Base-by-base conservation (phyloP, 2,888 invertebrate genomes). In the Ochropleura plecta region DNA sequence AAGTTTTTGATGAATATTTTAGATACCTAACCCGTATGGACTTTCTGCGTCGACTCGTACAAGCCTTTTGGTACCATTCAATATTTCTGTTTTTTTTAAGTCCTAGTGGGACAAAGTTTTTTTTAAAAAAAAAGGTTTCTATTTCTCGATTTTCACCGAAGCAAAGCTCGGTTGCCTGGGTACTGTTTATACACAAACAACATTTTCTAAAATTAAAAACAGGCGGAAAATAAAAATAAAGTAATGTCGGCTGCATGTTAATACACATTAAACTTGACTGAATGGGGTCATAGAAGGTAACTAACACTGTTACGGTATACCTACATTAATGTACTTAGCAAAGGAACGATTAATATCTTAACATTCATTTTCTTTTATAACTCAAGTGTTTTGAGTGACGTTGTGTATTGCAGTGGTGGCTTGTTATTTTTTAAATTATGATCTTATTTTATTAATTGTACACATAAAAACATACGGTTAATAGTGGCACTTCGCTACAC, bases 291-390 rank as follows among this genome's bases (percentile, higher is more conserved):
- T 20, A 51, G 42, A 60, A 66, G 69, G 46, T 65, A 12, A 68
- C 48, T 55, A 68, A 74, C 66, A 55, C 60, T 51, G 64, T 84
- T 44, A 74, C 48, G 18, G 62, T 68, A 55, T 57, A 63, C 30
- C 30, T 30, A 30, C 30, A 30, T 30, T 55, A 60, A 67, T 57
- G 8, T 79, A 79, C 67, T 70, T 70, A 44, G 20, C 18, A 74
- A 73, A 68, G 63, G 16, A 67, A 70, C 79, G 48, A 83, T 79
- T 70, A 55, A 48, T 42, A 80, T 84, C 74, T 79, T 70, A 48
- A 72, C 46, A 55, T 64, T 49, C 44, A 48, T 79, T 81, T 79
- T 57, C 51, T 79, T 78, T 51, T 67, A 60, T 42, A 66, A 18
- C 68, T 57, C 14, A 10, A 49, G 62, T 59, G 2, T 40, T 51